These are phyloP conservation scores for Agrotis puta DNA, from an alignment of 2,888 invertebrate genomes.

Conservation along the genomic window DNA sequence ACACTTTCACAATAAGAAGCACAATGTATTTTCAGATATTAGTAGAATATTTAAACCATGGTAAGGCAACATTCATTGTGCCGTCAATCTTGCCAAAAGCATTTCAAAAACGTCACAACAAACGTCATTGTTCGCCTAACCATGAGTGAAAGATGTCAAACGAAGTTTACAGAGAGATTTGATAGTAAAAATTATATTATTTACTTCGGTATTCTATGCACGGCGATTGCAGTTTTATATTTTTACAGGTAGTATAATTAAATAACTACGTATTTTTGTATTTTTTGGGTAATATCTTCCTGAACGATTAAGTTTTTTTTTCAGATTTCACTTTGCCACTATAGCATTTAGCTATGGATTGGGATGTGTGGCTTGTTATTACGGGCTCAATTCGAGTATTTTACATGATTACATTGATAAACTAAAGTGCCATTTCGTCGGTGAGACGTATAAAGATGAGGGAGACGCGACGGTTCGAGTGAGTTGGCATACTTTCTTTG, in stretches of 20 bases:
- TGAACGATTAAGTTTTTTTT: conserved; percentile 74
- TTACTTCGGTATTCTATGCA: conserved; percentile 82
- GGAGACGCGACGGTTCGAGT: conserved; percentile 76
- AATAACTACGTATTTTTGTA: conserved; percentile 44
- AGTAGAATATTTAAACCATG: conserved; percentile 2
- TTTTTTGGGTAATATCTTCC: conserved; percentile 44
- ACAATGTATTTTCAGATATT: neutral
- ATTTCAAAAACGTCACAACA: conserved; percentile 68
- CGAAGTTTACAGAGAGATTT: conserved; percentile 86
- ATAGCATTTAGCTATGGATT: conserved; percentile 86
- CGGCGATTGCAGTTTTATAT: conserved; percentile 83
- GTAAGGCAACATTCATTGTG: conserved; percentile 25
- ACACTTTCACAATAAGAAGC: too few species aligned
- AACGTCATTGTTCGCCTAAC: conserved; percentile 83
- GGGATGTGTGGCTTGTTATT: conserved; percentile 90
- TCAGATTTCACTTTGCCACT: conserved; percentile 87
- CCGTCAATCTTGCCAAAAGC: conserved; percentile 48
- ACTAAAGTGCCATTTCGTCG: conserved; percentile 83
- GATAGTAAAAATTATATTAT: conserved; percentile 88
- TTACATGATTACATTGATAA: conserved; percentile 81
- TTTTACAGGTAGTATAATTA: conserved; percentile 81
- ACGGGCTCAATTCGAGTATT: conserved; percentile 81
- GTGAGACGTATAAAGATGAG: conserved; percentile 68
- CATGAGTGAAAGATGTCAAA: conserved; percentile 91
- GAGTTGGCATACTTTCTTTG: conserved; percentile 71